phyloP scores from a whole-genome alignment of 2,888 invertebrate species.

The Hemaris fuciformis region DNA sequence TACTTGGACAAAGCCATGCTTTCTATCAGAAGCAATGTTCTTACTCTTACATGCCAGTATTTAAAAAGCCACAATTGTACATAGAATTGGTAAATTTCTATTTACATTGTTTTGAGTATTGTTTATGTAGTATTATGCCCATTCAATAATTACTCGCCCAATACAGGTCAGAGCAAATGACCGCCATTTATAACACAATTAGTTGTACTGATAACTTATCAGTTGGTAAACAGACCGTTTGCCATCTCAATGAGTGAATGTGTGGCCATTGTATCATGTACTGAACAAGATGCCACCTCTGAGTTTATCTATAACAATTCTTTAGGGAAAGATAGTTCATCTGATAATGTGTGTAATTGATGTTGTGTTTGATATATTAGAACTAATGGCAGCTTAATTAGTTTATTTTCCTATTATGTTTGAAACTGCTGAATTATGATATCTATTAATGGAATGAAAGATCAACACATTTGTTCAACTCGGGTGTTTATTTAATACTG shows the following conservation, averaged over 20 bases:
- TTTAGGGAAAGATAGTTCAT: not conserved
- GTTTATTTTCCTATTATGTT: no score
- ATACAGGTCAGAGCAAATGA: not conserved
- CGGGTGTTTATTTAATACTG: no score
- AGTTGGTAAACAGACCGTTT: constrained; percentile 7
- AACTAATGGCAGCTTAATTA: not conserved
- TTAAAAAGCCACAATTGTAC: no score
- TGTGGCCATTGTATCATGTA: not conserved
- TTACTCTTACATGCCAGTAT: no score
- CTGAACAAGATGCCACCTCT: not conserved
- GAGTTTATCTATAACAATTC: not conserved
- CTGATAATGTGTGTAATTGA: not conserved
- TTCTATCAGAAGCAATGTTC: no score
- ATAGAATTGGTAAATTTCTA: no score
- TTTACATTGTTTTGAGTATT: no score
- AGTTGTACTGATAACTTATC: not conserved
- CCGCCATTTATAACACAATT: not conserved
- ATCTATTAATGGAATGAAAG: no score
- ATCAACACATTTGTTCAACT: no score
- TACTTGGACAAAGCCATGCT: no score
- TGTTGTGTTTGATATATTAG: not conserved
- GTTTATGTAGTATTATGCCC: no score
- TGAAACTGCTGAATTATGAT: no score
- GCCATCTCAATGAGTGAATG: not conserved
- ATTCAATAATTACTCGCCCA: not conserved